A percentile compares a stretch with the other conserved stretches of the same genome.
phyloP scores from a whole-genome alignment of 2,797 vertebrate genomes.

The Platalea minor region DNA sequence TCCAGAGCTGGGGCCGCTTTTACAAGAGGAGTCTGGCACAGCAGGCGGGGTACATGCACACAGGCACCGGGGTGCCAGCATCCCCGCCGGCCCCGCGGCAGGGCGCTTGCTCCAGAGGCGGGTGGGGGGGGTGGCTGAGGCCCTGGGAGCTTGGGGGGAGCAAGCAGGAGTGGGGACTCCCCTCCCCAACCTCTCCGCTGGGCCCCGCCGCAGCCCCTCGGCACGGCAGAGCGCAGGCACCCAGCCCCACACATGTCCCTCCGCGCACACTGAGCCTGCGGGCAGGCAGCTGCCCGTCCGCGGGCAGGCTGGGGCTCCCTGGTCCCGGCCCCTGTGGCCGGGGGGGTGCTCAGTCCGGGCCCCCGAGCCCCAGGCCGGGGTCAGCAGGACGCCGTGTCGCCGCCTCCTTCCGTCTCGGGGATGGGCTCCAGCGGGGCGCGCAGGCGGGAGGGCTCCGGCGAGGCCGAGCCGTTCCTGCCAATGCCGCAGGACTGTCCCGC shows the following conservation, averaged over 20 bases:
- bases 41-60: neutral
- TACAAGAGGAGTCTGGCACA: neutral
- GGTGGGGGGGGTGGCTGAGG: neutral
- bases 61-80: neutral
- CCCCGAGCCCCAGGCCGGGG: conserved; percentile 4
- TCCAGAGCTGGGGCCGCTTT: neutral
- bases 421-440: conserved; percentile 72
- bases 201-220: neutral
- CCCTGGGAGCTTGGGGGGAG: neutral
- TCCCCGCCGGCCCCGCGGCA: fast-evolving
- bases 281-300: neutral
- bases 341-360: neutral
- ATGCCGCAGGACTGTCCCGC: conserved; percentile 89
- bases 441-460: conserved; percentile 73
- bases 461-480: conserved; percentile 82
- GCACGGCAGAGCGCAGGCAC: neutral
- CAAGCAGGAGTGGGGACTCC: neutral
- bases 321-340: fast-evolving
- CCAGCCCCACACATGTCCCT: neutral
- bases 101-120: neutral
- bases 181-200: neutral
- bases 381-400: conserved; percentile 77
- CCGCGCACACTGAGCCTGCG: neutral
- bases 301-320: neutral
- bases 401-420: conserved; percentile 75